Conservation (phyloP, 2,888 invertebrate species). For the Clitarchus hookeri region DNA sequence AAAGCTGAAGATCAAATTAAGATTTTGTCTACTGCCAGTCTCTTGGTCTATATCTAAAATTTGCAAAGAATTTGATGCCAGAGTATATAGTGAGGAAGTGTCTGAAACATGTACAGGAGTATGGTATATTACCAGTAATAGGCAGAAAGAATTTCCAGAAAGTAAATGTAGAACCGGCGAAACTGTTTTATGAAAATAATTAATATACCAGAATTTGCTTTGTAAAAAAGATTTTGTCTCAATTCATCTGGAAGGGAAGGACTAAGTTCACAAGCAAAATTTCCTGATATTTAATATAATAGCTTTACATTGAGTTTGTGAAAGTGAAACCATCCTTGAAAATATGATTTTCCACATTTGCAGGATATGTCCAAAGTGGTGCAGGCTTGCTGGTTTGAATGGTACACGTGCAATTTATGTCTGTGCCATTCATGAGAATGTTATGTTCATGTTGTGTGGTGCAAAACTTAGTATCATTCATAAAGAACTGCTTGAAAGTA, state of each 20-base stretch:
- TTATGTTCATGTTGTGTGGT: too few species aligned
- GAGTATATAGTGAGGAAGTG: too few species aligned
- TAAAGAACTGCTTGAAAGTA: slow-evolving; percentile 27
- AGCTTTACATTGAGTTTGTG: slow-evolving; percentile 38
- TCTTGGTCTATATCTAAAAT: slow-evolving; percentile 39
- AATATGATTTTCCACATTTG: slow-evolving; percentile 43
- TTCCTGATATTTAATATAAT: slow-evolving; percentile 9
- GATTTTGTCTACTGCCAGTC: slow-evolving; percentile 39
- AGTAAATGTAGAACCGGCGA: slow-evolving; percentile 19
- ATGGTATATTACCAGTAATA: slow-evolving; percentile 38
- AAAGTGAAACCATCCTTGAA: slow-evolving; percentile 30
- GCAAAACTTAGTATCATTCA: background rate
- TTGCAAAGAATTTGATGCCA: slow-evolving; percentile 18
- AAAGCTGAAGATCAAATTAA: slow-evolving; percentile 35
- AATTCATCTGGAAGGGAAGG: slow-evolving; percentile 11
- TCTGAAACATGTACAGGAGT: background rate
- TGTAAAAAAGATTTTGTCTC: slow-evolving; percentile 43
- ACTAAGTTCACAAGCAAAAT: slow-evolving; percentile 24
- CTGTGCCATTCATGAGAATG: too few species aligned
- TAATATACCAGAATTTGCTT: slow-evolving; percentile 39
- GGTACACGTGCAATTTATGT: too few species aligned
- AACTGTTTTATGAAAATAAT: slow-evolving; percentile 34
- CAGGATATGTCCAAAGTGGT: slow-evolving; percentile 41
- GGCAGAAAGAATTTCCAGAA: slow-evolving; percentile 31
- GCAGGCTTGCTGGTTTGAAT: too few species aligned